Percentiles rank a stretch among this genome's conserved stretches.
phyloP scores from a whole-genome alignment of 2,797 vertebrate genomes.

The Myotis pilosus region DNA sequence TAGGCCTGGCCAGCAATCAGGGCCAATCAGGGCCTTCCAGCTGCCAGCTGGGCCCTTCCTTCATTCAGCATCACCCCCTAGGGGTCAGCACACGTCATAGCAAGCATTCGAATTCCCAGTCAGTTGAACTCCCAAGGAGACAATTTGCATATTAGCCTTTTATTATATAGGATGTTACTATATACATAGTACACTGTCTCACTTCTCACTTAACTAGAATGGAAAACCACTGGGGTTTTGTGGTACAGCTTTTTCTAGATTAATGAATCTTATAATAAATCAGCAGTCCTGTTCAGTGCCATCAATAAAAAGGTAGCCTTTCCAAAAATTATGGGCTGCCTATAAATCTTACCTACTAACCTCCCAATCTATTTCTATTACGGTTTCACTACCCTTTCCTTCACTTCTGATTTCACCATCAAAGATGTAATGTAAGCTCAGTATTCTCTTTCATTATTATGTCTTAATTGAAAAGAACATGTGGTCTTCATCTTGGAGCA shows the following conservation, averaged over 20 bases:
- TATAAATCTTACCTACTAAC: neutral
- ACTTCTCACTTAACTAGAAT: neutral
- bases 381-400: neutral
- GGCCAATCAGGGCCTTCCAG: too few relatives aligned
- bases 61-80: too few relatives aligned
- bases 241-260: neutral
- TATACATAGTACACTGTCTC: neutral
- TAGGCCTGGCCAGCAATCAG: too few relatives aligned
- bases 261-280: slow-evolving; percentile 2
- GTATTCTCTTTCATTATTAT: neutral
- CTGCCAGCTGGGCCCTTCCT: too few relatives aligned
- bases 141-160: too few relatives aligned
- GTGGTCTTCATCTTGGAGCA: neutral
- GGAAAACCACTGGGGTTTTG: neutral
- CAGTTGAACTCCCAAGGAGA: too few relatives aligned
- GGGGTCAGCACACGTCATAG: too few relatives aligned
- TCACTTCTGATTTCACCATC: neutral
- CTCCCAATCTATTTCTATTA: neutral
- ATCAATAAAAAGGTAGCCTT: neutral
- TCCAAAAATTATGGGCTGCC: neutral
- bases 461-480: neutral
- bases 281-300: neutral
- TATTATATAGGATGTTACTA: neutral
- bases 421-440: neutral
- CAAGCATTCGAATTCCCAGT: too few relatives aligned